Conservation (phyloP, 2,888 invertebrate genomes). For the Aporophyla nigra region DNA sequence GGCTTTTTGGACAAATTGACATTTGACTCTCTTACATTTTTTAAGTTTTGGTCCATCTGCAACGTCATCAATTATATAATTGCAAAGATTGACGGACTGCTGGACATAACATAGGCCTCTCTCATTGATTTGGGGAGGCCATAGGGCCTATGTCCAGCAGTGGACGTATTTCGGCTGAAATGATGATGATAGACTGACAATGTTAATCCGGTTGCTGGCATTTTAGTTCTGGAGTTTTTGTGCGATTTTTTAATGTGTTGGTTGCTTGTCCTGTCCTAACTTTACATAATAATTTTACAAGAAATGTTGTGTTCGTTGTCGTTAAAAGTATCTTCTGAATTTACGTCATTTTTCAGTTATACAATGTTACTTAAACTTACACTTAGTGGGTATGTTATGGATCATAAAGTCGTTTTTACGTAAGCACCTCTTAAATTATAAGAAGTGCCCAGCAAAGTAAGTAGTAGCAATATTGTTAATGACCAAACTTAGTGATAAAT, state of each 20-base stretch:
- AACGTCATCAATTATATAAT: no score
- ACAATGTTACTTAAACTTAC: background rate
- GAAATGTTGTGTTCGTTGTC: background rate
- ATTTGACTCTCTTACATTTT: no score
- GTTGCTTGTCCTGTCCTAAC: background rate
- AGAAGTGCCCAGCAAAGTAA: slow-evolving; percentile 24
- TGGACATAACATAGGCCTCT: no score
- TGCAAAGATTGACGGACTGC: no score
- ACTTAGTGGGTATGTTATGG: background rate
- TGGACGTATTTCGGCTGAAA: no score
- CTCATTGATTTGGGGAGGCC: no score
- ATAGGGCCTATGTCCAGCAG: no score
- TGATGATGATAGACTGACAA: background rate
- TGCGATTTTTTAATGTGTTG: background rate
- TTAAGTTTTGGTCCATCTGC: no score
- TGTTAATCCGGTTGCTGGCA: background rate
- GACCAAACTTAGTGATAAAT: slow-evolving; percentile 24
- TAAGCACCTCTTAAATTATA: slow-evolving; percentile 5
- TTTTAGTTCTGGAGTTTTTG: background rate
- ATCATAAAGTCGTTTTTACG: slow-evolving; percentile 5
- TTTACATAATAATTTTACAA: background rate
- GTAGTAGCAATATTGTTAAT: slow-evolving; percentile 24
- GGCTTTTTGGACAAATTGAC: no score
- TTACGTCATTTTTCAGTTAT: background rate
- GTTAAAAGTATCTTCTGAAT: background rate